A percentile compares a stretch with the other conserved stretches of the same genome.
Conservation (phyloP, 2,888 invertebrate species). For the Rosalia funebris region DNA sequence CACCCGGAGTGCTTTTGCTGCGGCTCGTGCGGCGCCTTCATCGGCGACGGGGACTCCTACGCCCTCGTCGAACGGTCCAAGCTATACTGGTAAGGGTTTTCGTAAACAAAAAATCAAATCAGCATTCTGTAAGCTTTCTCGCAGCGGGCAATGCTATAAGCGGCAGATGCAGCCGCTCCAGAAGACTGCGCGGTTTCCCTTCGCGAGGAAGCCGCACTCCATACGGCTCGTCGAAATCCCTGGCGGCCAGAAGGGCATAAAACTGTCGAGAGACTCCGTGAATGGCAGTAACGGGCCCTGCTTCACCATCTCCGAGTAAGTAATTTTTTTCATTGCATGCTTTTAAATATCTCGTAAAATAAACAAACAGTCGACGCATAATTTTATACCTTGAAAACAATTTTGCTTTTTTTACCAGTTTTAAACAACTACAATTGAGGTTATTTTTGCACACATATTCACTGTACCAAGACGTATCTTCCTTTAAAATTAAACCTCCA, state of each 20-base stretch:
- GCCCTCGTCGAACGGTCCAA: slow-evolving; percentile 90
- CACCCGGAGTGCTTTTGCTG: slow-evolving; percentile 97
- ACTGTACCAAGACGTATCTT: too few species aligned
- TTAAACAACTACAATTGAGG: too few species aligned
- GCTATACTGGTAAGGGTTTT: slow-evolving; percentile 77
- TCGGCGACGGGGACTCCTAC: slow-evolving; percentile 93
- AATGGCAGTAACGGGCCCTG: slow-evolving; percentile 68
- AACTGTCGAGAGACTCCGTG: slow-evolving; percentile 69
- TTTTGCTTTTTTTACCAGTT: too few species aligned
- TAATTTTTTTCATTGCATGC: slow-evolving; percentile 32
- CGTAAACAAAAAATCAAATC: too few species aligned
- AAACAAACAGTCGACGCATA: too few species aligned
- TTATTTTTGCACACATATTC: too few species aligned
- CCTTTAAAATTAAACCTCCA: too few species aligned
- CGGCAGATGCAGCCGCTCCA: slow-evolving; percentile 73
- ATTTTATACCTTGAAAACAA: too few species aligned
- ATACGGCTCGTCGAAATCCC: slow-evolving; percentile 87
- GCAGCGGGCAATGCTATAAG: slow-evolving; percentile 81
- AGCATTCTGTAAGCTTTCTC: too few species aligned
- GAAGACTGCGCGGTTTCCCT: slow-evolving; percentile 64
- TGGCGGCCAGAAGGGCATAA: slow-evolving; percentile 71
- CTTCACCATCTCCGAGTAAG: slow-evolving; percentile 78
- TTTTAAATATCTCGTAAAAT: background rate
- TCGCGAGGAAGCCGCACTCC: slow-evolving; percentile 75
- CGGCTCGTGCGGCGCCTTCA: slow-evolving; percentile 80